A percentile compares a stretch with the other conserved stretches of the same genome.
phyloP scores from a whole-genome alignment of 1,140 invertebrate species.

The Schlechtendalia chinensis region DNA sequence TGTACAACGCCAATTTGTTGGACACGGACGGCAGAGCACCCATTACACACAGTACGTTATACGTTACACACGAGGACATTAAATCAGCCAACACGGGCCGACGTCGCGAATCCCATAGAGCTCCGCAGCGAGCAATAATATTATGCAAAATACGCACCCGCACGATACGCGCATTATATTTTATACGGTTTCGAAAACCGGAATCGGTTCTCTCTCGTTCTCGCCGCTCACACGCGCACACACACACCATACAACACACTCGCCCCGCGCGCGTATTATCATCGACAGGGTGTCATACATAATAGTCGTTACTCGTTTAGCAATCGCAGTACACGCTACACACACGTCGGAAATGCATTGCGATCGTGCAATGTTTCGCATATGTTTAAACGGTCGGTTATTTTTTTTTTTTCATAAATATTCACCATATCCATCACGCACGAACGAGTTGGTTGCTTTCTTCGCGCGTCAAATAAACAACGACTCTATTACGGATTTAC shows the following conservation, averaged over 20 bases:
- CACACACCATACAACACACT: too few relatives aligned
- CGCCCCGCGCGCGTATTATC: background rate
- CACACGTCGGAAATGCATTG: background rate
- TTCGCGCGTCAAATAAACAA: constrained; percentile 7
- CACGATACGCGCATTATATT: background rate
- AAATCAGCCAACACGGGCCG: constrained; percentile 30
- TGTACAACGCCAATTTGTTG: constrained; percentile 46
- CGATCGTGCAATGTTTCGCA: constrained; percentile 22
- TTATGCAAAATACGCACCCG: constrained; percentile 25
- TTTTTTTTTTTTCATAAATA: background rate
- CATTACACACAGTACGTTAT: background rate
- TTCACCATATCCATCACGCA: constrained; percentile 14
- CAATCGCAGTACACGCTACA: background rate
- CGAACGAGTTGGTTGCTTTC: background rate
- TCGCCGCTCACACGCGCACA: too few relatives aligned
- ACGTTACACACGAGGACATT: background rate
- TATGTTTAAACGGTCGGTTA: constrained; percentile 4
- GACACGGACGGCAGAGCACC: background rate
- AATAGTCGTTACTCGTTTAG: constrained; percentile 11
- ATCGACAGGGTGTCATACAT: background rate
- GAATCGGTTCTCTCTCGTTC: constrained; percentile 6
- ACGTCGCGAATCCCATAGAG: constrained; percentile 11
- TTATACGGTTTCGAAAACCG: background rate
- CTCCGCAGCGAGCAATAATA: background rate
- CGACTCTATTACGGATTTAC: background rate